Percentiles rank a stretch among this genome's conserved stretches.
Evolutionary conservation across 2,797 vertebrate species (phyloP).

Genomic region (Alauda arvensis): DNA sequence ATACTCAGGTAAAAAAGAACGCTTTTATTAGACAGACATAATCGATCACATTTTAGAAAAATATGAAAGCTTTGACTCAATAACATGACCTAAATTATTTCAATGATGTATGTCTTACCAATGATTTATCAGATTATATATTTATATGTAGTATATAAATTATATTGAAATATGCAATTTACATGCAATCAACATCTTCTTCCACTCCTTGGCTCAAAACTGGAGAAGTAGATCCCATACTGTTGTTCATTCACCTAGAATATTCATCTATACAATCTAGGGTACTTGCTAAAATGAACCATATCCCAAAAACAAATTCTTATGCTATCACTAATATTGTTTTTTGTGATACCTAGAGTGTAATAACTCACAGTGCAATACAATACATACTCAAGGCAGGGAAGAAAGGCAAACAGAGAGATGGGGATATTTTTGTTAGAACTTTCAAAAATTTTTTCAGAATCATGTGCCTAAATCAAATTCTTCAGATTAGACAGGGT

Average conservation of each 20-base stretch:
- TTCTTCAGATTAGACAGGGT: background rate
- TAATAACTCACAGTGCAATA: background rate
- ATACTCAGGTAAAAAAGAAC: background rate
- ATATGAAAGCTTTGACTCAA: background rate
- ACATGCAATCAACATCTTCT: background rate
- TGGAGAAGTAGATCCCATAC: background rate
- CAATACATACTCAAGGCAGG: rapidly evolving
- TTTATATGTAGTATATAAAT: background rate
- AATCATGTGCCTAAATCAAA: background rate
- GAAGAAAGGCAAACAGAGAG: background rate
- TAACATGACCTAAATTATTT: background rate
- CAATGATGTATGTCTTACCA: background rate
- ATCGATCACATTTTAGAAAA: background rate
- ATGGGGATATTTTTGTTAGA: background rate
- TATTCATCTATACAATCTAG: background rate
- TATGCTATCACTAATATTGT: background rate
- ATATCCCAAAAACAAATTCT: background rate
- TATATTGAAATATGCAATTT: background rate
- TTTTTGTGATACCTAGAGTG: background rate
- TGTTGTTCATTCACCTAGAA: background rate
- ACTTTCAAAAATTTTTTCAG: background rate
- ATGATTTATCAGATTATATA: background rate
- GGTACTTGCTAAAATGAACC: background rate
- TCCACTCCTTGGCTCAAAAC: background rate
- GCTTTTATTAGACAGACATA: background rate